Evolutionary conservation across 2,113 vertebrate species (phyloP).

Genomic region (Zosterops japonicus): DNA sequence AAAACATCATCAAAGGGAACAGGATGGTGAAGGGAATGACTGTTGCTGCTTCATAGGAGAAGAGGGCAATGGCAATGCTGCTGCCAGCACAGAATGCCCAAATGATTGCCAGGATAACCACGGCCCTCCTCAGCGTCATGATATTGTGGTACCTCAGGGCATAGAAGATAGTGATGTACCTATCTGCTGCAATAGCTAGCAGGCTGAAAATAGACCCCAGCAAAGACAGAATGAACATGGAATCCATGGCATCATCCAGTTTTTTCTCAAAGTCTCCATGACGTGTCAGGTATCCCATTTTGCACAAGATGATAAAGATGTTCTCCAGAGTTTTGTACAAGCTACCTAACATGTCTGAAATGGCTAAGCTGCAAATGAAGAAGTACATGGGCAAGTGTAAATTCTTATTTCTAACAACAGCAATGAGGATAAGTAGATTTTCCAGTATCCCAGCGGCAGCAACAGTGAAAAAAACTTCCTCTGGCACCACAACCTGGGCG

Average conservation of each 20-base stretch:
- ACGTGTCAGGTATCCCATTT: slow-evolving; percentile 80
- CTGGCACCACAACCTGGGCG: slow-evolving; percentile 79
- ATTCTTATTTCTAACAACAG: slow-evolving; percentile 86
- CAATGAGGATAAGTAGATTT: slow-evolving; percentile 88
- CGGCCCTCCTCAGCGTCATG: slow-evolving; percentile 82
- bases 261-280: slow-evolving; percentile 75
- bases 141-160: slow-evolving; percentile 90
- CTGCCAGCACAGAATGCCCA: slow-evolving; percentile 83
- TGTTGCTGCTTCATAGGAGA: slow-evolving; percentile 79
- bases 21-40: slow-evolving; percentile 84
- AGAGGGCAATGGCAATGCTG: slow-evolving; percentile 82
- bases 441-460: slow-evolving; percentile 85
- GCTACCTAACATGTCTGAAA: slow-evolving; percentile 91
- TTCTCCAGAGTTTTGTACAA: slow-evolving; percentile 89
- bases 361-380: slow-evolving; percentile 93
- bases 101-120: slow-evolving; percentile 73
- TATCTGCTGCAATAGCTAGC: slow-evolving; percentile 89
- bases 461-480: slow-evolving; percentile 85
- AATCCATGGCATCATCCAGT: slow-evolving; percentile 88
- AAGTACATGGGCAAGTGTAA: slow-evolving; percentile 94
- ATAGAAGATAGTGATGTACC: slow-evolving; percentile 95
- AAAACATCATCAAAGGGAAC: slow-evolving; percentile 83
- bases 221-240: slow-evolving; percentile 87
- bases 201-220: slow-evolving; percentile 92
- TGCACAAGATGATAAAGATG: slow-evolving; percentile 82